Conservation (phyloP, 2,797 vertebrate genomes). For the Hipposideros larvatus region DNA sequence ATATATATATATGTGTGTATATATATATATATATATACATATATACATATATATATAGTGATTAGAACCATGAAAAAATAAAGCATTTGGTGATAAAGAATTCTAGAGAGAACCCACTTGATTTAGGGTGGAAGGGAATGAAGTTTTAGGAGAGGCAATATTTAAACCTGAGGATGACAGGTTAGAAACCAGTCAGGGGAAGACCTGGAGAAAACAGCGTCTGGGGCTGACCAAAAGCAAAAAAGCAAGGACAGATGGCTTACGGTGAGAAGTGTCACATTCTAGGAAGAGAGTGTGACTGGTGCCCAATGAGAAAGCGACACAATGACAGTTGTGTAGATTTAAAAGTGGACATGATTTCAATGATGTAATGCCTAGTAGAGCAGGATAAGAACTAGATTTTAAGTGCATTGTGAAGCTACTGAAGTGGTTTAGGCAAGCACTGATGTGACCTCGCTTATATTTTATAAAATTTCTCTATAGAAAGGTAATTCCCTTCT, state of each 20-base stretch:
- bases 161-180: not conserved
- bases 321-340: not conserved
- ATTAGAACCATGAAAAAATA: not conserved
- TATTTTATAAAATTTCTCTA: not conserved
- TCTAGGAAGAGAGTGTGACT: not conserved
- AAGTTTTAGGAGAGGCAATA: not conserved
- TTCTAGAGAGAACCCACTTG: not conserved
- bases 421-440: not conserved
- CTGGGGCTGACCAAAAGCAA: not conserved
- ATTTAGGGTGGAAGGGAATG: not conserved
- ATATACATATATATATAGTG: not conserved
- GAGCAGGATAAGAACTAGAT: not conserved
- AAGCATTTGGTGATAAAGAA: not conserved
- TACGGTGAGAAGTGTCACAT: not conserved
- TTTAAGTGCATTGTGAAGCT: not conserved
- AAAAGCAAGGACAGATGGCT: not conserved
- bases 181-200: not conserved
- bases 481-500: not conserved
- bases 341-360: not conserved
- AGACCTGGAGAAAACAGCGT: not conserved
- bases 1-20: too few relatives aligned
- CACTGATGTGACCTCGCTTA: not conserved
- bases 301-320: not conserved
- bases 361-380: not conserved
- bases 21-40: too few relatives aligned